Evolutionary conservation across 1,140 invertebrate genomes (phyloP), one percentile per base, ranked within the genome.

Genomic region (Drosophila triauraria): DNA sequence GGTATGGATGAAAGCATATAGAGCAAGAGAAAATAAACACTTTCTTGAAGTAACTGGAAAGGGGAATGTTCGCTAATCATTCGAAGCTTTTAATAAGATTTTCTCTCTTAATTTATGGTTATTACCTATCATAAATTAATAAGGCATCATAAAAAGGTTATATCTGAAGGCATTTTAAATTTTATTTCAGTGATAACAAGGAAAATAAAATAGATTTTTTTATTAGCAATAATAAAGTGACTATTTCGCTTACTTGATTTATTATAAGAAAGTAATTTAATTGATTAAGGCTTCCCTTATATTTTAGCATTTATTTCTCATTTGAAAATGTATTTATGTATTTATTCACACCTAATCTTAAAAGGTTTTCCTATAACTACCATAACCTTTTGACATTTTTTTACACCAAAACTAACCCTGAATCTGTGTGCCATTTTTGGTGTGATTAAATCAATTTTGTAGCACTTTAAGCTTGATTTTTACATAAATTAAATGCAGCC

Each of bases 371-470:
- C 4, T 7, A 1, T 15, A 3, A 20, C 3, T 13, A 20, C 10
- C 13, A 6, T 1, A 56, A 38, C 35, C n/a, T 42, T 12, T 42
- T 64, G 62, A 25, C 57, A 59, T 65, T 62, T 65, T 25, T 44
- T 61, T 35, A 13, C 15, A 23, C n/a, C 5, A 25, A 43, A 43
- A 17, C 38, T 30, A 20, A 30, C 67, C 67, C 62, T 70, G 62
- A 70, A 54, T 43, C 40, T 40, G 4, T 68, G 30, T 53, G 48
- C 23, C 47, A 47, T 44, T 27, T 65, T 51, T 54, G n/a, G 38
- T 23, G 40, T 35, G 67, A 70, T 70, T 30, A 54, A 54, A 70
- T 70, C 62, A 68, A 38, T 70, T 70, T 68, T 46, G 43, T 38
- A 43, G 48, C 48, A 64, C 38, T 51, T 27, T 35, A 35, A 40